phyloP scores from a whole-genome alignment of 2,888 invertebrate species.

The Chorisops tibialis region DNA sequence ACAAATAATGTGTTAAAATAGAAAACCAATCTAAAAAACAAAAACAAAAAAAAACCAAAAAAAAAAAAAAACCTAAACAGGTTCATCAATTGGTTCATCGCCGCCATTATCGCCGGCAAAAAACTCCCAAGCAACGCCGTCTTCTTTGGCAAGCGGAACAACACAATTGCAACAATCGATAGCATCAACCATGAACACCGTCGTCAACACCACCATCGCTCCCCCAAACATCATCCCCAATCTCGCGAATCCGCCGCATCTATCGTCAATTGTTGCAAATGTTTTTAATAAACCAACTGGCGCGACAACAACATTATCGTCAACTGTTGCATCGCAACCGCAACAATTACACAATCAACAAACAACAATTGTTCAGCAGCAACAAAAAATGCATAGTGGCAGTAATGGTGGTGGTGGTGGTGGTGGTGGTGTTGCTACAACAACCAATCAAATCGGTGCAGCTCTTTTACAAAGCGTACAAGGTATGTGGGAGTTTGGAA shows the following conservation, averaged over 20 bases:
- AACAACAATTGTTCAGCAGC: too few relatives aligned
- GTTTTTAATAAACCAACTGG: constrained; percentile 15
- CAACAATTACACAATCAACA: too few relatives aligned
- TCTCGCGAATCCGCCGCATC: background rate
- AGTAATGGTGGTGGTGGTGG: background rate
- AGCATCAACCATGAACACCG: background rate
- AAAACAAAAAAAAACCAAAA: constrained; percentile 15
- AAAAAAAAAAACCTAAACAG: constrained; percentile 11
- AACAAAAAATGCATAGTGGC: constrained; percentile 19
- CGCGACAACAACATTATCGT: background rate
- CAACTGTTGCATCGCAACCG: background rate
- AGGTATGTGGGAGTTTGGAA: constrained; percentile 51
- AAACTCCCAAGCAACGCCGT: constrained; percentile 24
- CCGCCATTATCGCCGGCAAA: constrained; percentile 35
- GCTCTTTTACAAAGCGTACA: constrained; percentile 53
- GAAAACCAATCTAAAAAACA: background rate
- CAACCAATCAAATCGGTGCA: constrained; percentile 35
- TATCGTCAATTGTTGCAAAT: constrained; percentile 26
- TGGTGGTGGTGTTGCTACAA: constrained; percentile 25
- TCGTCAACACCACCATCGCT: background rate
- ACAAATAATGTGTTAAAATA: background rate
- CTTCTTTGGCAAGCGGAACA: background rate
- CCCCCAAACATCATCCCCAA: constrained; percentile 6
- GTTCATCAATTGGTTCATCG: constrained; percentile 28
- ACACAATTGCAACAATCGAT: background rate